phyloP scores from a whole-genome alignment of 2,797 vertebrate species.

The Diplodus puntazzo region DNA sequence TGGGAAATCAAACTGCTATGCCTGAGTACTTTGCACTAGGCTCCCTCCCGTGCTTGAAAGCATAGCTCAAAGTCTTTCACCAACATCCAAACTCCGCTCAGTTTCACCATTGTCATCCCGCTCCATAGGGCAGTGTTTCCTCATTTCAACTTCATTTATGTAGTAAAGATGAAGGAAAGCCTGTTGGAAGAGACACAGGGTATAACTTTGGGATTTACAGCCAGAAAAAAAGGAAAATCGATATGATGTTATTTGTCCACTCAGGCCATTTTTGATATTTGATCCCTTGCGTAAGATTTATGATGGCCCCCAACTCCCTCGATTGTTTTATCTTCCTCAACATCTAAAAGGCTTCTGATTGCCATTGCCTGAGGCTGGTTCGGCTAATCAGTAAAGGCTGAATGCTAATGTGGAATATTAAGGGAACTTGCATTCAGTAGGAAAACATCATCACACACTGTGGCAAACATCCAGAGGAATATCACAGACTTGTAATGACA shows the following conservation, averaged over 20 bases:
- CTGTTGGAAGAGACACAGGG: constrained; percentile 27
- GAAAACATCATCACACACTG: constrained; percentile 9
- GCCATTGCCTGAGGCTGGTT: constrained; percentile 35
- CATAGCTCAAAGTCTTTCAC: constrained; percentile 70
- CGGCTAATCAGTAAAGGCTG: constrained; percentile 63
- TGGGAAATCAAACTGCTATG: constrained; percentile 91
- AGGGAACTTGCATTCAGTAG: constrained; percentile 5
- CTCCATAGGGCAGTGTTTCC: constrained; percentile 48
- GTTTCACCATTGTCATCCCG: constrained; percentile 61
- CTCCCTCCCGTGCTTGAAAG: constrained; percentile 84
- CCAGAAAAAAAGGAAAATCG: constrained; percentile 1
- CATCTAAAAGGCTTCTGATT: constrained; percentile 40
- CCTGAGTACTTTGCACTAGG: constrained; percentile 85
- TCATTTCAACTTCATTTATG: constrained; percentile 67
- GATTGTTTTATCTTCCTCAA: constrained; percentile 27
- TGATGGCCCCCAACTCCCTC: neutral
- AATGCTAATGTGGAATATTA: constrained; percentile 44
- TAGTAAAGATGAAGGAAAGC: constrained; percentile 46
- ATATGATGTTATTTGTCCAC: constrained; percentile 30
- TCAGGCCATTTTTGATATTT: constrained; percentile 37
- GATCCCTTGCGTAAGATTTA: constrained; percentile 37
- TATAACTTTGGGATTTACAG: constrained; percentile 22
- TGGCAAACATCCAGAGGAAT: constrained; percentile 2
- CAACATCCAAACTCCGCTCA: constrained; percentile 63
- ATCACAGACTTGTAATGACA: neutral